Percentiles rank a stretch among this genome's conserved stretches.
Conservation (phyloP, 2,888 invertebrate genomes). For the Epicampocera succincta region DNA sequence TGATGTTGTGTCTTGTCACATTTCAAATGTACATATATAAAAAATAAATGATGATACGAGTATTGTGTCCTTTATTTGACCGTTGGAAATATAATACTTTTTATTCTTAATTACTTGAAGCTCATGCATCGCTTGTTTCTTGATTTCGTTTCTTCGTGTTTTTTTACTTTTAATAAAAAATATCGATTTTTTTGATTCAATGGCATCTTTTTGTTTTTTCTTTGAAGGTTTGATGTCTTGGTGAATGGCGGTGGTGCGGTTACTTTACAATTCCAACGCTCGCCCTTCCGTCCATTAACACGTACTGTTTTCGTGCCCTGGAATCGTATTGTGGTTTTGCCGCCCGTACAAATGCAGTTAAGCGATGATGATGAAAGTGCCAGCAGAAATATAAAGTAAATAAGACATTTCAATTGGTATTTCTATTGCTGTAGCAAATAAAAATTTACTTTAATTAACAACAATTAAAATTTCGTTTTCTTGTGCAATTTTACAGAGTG, state of each 20-base stretch:
- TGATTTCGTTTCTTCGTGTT: no score
- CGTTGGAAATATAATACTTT: not conserved
- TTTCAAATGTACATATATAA: no score
- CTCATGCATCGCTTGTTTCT: no score
- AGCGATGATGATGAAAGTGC: constrained; percentile 86
- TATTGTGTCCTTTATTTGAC: constrained; percentile 19
- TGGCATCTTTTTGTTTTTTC: not conserved
- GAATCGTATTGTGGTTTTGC: constrained; percentile 97
- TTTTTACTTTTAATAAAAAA: no score
- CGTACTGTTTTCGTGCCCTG: constrained; percentile 97
- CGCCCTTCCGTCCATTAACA: constrained; percentile 94
- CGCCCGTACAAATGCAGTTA: constrained; percentile 93
- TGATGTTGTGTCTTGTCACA: no score
- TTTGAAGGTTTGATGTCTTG: constrained; percentile 96
- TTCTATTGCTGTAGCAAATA: not conserved
- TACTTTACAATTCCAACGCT: constrained; percentile 96
- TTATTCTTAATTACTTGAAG: no score
- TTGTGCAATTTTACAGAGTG: constrained; percentile 73
- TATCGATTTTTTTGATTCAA: not conserved
- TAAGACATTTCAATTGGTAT: constrained; percentile 56
- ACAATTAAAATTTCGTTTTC: constrained; percentile 4
- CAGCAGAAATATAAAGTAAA: constrained; percentile 80
- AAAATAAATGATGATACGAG: not conserved
- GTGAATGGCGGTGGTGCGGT: constrained; percentile 99
- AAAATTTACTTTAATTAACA: not conserved